Conservation (phyloP, 2,113 vertebrate species). For the Ptilonorhynchus violaceus region DNA sequence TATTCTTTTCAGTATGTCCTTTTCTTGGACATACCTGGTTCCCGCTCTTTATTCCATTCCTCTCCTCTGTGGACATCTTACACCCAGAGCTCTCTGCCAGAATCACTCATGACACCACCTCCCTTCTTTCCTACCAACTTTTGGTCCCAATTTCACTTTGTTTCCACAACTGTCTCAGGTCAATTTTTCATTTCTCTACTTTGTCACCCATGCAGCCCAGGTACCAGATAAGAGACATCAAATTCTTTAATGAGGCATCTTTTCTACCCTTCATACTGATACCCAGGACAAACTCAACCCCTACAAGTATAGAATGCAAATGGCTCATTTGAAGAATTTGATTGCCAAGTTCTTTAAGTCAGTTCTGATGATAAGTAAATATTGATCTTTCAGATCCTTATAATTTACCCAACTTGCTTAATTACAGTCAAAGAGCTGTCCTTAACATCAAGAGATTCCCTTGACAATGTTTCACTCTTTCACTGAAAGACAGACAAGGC, state of each 20-base stretch:
- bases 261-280: background rate
- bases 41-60: background rate
- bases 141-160: background rate
- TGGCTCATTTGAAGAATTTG: background rate
- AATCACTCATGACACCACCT: background rate
- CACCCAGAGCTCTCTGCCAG: background rate
- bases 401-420: background rate
- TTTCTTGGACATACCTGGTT: background rate
- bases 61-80: background rate
- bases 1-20: background rate
- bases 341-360: background rate
- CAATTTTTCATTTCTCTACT: background rate
- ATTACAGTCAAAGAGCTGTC: background rate
- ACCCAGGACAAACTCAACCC: fast-evolving
- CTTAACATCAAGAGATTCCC: background rate
- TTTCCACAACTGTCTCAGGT: background rate
- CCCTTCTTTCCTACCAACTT: background rate
- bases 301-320: background rate
- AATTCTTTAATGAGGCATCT: background rate
- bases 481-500: background rate
- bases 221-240: background rate
- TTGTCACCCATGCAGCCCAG: background rate
- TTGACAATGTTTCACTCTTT: background rate
- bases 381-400: background rate
- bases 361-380: background rate